Evolutionary conservation across 1,140 invertebrate genomes (phyloP).

Genomic region (Mylabris phalerata): DNA sequence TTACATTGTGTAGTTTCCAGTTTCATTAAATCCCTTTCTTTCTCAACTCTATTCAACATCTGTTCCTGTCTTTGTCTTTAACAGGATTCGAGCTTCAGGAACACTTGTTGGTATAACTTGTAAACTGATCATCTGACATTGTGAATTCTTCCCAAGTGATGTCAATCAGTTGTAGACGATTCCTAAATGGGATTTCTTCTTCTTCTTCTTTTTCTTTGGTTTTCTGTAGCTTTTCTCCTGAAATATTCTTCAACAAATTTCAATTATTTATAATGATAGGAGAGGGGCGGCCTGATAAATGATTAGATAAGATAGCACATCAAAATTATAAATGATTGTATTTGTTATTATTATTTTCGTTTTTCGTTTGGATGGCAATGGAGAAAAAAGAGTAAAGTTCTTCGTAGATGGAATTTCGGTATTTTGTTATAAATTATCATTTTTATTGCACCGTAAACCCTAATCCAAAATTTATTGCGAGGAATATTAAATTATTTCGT

Average conservation of each 20-base stretch:
- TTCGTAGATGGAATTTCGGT: conserved; percentile 34
- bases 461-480: conserved; percentile 42
- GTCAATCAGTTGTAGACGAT: neutral
- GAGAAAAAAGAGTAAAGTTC: neutral
- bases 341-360: neutral
- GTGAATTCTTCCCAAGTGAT: conserved; percentile 1
- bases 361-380: conserved; percentile 2
- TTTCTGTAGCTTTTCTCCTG: too few species aligned
- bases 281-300: conserved; percentile 16
- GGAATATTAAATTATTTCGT: conserved; percentile 42
- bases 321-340: conserved; percentile 17
- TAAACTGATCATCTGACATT: conserved; percentile 7
- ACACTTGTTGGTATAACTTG: conserved; percentile 27
- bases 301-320: conserved; percentile 19
- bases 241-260: too few species aligned
- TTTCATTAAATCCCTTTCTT: too few species aligned
- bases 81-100: conserved; percentile 1
- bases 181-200: neutral
- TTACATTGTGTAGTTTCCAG: too few species aligned
- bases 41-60: too few species aligned
- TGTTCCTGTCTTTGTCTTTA: neutral
- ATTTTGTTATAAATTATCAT: conserved; percentile 43
- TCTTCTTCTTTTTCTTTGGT: conserved; percentile 1
- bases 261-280: too few species aligned
- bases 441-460: conserved; percentile 40